A percentile compares a stretch with the other conserved stretches of the same genome.
These are phyloP conservation scores for Diplazon laetatorius DNA, from an alignment of 2,888 invertebrate species.

Conservation along the genomic window DNA sequence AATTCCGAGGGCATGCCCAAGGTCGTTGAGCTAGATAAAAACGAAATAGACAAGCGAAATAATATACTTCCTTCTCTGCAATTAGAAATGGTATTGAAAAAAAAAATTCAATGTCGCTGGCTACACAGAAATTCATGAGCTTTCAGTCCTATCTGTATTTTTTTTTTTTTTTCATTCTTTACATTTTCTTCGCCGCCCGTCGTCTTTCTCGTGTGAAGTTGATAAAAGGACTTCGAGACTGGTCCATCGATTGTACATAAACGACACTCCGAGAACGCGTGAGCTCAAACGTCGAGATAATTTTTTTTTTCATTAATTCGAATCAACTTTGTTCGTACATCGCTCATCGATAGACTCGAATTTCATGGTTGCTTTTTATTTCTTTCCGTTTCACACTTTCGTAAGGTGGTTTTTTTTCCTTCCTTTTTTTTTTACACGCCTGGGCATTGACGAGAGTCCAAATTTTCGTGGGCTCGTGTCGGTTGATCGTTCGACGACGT, in stretches of 20 bases:
- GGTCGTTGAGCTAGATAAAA: conserved; percentile 2
- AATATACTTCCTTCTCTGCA: not conserved
- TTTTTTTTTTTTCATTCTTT: no score
- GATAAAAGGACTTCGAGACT: no score
- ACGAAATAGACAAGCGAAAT: no score
- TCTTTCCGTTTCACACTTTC: not conserved
- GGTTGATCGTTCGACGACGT: conserved; percentile 2
- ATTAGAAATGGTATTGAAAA: not conserved
- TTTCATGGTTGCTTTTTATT: conserved; percentile 3
- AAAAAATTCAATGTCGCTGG: not conserved
- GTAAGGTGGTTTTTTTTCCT: no score
- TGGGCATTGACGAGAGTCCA: not conserved
- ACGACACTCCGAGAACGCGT: no score
- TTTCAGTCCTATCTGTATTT: no score
- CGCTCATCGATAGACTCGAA: not conserved
- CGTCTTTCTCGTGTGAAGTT: not conserved
- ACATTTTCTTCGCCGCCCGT: not conserved
- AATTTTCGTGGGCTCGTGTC: not conserved
- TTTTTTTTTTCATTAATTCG: no score
- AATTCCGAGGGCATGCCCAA: not conserved
- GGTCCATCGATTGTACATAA: no score
- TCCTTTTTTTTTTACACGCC: not conserved
- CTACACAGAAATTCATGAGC: not conserved
- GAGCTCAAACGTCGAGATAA: no score
- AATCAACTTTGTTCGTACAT: conserved; percentile 37